Evolutionary conservation across 2,888 invertebrate species (phyloP), one percentile per base, ranked within the genome.

Genomic region (Vannuccia rotundouncinata): DNA sequence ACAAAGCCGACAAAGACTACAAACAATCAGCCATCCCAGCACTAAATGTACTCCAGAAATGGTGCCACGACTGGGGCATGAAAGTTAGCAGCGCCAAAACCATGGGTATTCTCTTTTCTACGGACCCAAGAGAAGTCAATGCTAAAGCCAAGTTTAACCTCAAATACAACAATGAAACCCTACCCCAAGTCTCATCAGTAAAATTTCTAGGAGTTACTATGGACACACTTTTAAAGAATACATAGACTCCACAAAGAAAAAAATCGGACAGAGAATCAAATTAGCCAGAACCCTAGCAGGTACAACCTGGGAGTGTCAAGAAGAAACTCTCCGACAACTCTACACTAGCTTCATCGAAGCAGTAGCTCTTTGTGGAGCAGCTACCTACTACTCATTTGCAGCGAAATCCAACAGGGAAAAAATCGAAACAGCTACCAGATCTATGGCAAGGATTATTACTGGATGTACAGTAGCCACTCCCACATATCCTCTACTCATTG

Each of bases 171-270:
- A 59, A 59, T 27, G 77, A 77, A 31, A 1, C 30, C 0, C 77
- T 77, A 2, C 66, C 5, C 13, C 66, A 66, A 66, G 66, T 66
- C 10, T 66, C 66, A 66, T n/a, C 10, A 22, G 66, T 66, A 5
- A 66, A 66, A 66, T 66, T 66, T 22, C 66, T 66, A 66, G 66
- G 66, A 66, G 66, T 66, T 22, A 66, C 66, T n/a, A n/a, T n/a
- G n/a, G n/a, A n/a, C n/a, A n/a, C n/a, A 45, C 45, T 17, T 45
- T 45, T 45, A 45, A 45, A 45, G 45, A 45, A 5, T 17, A 45
- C 45, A 45, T 45, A 5, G 45, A 45, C 5, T 10, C 17, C 17
- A 45, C 45, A 5, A 45, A 45, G 45, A 45, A 45, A 17, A 45
- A 45, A 45, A 5, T 45, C 45, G 17, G 45, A 5, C 45, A 45